A percentile compares a stretch with the other conserved stretches of the same genome.
Evolutionary conservation across 2,113 vertebrate species (phyloP).

Genomic region (Centropristis striata): DNA sequence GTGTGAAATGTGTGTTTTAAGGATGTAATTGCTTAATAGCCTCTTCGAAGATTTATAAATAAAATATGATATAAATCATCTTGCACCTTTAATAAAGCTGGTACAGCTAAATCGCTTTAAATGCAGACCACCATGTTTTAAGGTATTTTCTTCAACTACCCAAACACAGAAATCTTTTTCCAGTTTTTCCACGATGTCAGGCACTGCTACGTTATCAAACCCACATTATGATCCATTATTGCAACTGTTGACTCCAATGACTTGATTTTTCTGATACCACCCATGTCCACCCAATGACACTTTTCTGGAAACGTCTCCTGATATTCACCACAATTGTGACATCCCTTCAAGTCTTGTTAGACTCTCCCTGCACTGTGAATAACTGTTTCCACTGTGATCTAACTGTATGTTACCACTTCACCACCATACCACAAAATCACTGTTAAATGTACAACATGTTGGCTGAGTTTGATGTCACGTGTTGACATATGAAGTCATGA

Average conservation of each 20-base stretch:
- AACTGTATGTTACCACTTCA: constrained; percentile 21
- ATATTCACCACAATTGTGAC: constrained; percentile 29
- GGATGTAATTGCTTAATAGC: constrained; percentile 7
- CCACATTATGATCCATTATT: constrained; percentile 36
- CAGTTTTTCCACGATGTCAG: not conserved
- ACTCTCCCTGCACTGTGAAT: constrained; percentile 38
- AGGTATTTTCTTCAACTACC: constrained; percentile 1
- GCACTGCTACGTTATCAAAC: constrained; percentile 24
- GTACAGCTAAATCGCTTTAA: not conserved
- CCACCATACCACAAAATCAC: constrained; percentile 40
- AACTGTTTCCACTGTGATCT: constrained; percentile 66
- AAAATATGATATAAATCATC: constrained; percentile 1
- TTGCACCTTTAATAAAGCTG: constrained; percentile 1
- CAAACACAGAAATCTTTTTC: not conserved
- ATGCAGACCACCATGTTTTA: constrained; percentile 16
- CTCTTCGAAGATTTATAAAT: constrained; percentile 1
- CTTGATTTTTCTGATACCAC: constrained; percentile 29
- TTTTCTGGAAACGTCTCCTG: constrained; percentile 28
- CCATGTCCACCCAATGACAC: constrained; percentile 37
- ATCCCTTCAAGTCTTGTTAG: constrained; percentile 35
- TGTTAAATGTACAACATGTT: constrained; percentile 28
- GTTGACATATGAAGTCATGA: constrained; percentile 50
- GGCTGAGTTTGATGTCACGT: constrained; percentile 35
- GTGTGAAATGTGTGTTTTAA: constrained; percentile 28
- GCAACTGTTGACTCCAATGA: constrained; percentile 19